Evolutionary conservation across 2,797 vertebrate genomes (phyloP).

Genomic region (Eutrigla gurnardus): DNA sequence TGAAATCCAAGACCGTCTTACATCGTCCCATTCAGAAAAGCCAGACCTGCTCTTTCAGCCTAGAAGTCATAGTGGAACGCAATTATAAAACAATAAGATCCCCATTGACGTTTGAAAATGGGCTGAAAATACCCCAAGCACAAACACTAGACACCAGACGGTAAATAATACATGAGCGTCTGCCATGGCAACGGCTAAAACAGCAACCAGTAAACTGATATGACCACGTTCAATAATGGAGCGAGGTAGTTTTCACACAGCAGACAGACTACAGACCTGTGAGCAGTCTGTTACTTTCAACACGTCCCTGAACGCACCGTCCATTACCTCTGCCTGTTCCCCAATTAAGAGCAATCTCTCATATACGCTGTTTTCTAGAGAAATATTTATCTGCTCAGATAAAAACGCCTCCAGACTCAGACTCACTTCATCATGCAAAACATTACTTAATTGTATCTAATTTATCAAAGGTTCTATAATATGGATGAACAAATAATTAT

Average conservation of each 20-base stretch:
- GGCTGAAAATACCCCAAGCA: slow-evolving; percentile 77
- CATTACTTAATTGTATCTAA: too few relatives aligned
- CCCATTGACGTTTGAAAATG: slow-evolving; percentile 67
- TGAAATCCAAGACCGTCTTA: slow-evolving; percentile 61
- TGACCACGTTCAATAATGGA: slow-evolving; percentile 85
- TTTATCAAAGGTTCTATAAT: too few relatives aligned
- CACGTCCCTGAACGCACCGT: slow-evolving; percentile 13
- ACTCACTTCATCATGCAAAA: too few relatives aligned
- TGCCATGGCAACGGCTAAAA: slow-evolving; percentile 95
- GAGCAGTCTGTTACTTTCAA: slow-evolving; percentile 31
- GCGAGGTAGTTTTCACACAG: slow-evolving; percentile 67
- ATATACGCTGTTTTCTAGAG: too few relatives aligned
- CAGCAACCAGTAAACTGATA: slow-evolving; percentile 90
- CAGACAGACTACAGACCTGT: slow-evolving; percentile 26
- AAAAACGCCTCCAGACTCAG: too few relatives aligned
- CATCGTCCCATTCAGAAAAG: slow-evolving; percentile 66
- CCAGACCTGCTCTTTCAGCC: slow-evolving; percentile 29
- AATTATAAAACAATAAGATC: slow-evolving; percentile 70
- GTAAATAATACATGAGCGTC: slow-evolving; percentile 91
- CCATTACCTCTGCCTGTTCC: slow-evolving; percentile 27
- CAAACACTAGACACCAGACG: slow-evolving; percentile 75
- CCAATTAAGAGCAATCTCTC: too few relatives aligned
- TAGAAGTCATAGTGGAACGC: slow-evolving; percentile 16
- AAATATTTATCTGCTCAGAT: too few relatives aligned
- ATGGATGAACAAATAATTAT: too few relatives aligned